Base-by-base conservation (phyloP, 2,888 invertebrate species). In the Trichopria drosophilae region DNA sequence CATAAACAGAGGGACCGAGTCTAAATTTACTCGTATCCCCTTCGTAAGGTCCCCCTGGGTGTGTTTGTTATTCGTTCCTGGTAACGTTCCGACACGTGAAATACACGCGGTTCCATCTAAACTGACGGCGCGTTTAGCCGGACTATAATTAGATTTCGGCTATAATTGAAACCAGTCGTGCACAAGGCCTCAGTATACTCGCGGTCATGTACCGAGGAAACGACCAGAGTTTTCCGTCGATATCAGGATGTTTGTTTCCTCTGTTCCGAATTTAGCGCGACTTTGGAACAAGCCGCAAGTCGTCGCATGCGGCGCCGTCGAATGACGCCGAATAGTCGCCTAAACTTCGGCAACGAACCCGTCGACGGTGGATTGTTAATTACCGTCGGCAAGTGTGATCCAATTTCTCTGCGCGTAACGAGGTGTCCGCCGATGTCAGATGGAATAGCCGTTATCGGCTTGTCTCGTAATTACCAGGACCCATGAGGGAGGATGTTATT, bases 91-190 rank as follows among this genome's bases (percentile, higher is more conserved):
- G 20, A 26, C 16, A 36, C 19, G n/a, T 42, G 22, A 10, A 13
- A 29, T n/a, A 15, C 15, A 15, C 29, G 29, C 29, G 5, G 9
- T 23, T 24, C n/a, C 13, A 12, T 32, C 28, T 37, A 39, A 37
- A 46, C 42, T 47, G 46, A 42, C 51, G 34, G 31, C 50, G 51
- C 45, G 29, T 20, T 16, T 15, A 22, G 22, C 47, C 41, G 34
- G n/a, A 35, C 51, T 51, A 51, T 48, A 51, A 55, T 48, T 49
- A 41, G 32, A 45, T 40, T 36, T 31, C 18, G 46, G 26, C 52
- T 55, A 55, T 55, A 55, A 55, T 55, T 55, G 52, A 34, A 36
- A 51, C 16, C 46, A 34, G 40, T 29, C 39, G 44, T n/a, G n/a
- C n/a, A n/a, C n/a, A n/a, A n/a, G n/a, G n/a, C n/a, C n/a, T n/a